A percentile compares a stretch with the other conserved stretches of the same genome.
These are phyloP conservation scores for Hormaphis cornu DNA, from an alignment of 1,140 invertebrate genomes.

Conservation along the genomic window DNA sequence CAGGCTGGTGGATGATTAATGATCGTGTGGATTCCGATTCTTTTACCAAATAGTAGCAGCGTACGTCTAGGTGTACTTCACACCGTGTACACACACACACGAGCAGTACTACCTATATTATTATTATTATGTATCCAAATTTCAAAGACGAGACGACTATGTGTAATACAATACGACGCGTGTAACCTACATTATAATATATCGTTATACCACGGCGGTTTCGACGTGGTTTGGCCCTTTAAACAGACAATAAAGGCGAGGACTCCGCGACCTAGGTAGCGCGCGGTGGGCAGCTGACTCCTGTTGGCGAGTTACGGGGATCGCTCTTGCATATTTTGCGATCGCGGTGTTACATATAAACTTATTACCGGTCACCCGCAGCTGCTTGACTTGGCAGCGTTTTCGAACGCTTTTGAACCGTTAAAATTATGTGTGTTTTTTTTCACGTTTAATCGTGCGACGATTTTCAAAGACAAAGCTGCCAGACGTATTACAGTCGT, in stretches of 20 bases:
- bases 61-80: too few species aligned
- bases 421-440: too few species aligned
- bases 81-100: background rate
- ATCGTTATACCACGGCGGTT: too few species aligned
- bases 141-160: conserved; percentile 3
- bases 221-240: too few species aligned
- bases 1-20: conserved; percentile 8
- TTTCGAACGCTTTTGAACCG: too few species aligned
- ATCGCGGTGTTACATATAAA: conserved; percentile 1
- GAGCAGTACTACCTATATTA: background rate
- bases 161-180: background rate
- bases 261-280: conserved; percentile 20
- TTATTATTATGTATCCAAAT: background rate
- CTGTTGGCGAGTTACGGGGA: background rate
- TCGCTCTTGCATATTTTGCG: conserved; percentile 6
- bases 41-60: conserved; percentile 9
- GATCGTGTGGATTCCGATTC: conserved; percentile 5
- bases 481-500: too few species aligned
- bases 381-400: too few species aligned
- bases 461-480: too few species aligned
- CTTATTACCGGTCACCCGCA: conserved; percentile 1
- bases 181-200: too few species aligned
- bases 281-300: conserved; percentile 19
- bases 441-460: too few species aligned
- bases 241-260: conserved; percentile 9